These are phyloP conservation scores for Notolepis coatsorum DNA, from an alignment of 2,797 vertebrate species.

Conservation along the genomic window DNA sequence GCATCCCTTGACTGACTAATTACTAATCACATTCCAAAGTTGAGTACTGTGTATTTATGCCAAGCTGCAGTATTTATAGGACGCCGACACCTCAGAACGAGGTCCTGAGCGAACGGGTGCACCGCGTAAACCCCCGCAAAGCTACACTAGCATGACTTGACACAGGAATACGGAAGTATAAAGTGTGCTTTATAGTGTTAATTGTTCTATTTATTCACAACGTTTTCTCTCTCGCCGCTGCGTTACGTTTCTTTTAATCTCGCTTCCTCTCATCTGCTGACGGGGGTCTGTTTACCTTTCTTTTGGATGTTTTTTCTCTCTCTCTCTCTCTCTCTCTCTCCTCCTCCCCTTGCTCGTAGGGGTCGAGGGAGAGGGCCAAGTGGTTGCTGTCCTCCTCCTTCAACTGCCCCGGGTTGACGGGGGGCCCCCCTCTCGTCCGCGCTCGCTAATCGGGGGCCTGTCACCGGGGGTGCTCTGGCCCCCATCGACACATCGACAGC, in stretches of 20 bases:
- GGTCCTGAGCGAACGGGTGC: neutral
- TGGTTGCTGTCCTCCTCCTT: constrained; percentile 32
- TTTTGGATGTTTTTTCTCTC: neutral
- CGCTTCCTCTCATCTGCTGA: neutral
- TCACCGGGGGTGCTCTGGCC: constrained; percentile 58
- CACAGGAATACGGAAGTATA: neutral
- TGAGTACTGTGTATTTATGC: constrained; percentile 20
- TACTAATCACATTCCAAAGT: constrained; percentile 43
- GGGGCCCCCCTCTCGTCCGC: too few relatives aligned
- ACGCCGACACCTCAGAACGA: neutral
- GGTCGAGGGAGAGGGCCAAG: constrained; percentile 35
- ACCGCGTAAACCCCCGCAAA: too few relatives aligned
- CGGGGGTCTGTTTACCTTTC: neutral
- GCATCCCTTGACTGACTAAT: constrained; percentile 36
- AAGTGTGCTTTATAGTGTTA: neutral
- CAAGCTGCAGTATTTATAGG: constrained; percentile 2
- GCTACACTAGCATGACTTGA: too few relatives aligned
- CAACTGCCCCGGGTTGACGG: constrained; percentile 29
- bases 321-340: neutral
- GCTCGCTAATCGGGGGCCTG: constrained; percentile 60
- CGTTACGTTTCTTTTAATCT: neutral
- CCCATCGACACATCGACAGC: constrained; percentile 58
- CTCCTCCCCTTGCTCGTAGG: neutral
- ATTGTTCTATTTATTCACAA: neutral
- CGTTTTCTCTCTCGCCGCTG: neutral